Percentiles rank a stretch among this genome's conserved stretches.
Conservation (phyloP, 2,888 invertebrate genomes). For the Trichopoda pennipes region DNA sequence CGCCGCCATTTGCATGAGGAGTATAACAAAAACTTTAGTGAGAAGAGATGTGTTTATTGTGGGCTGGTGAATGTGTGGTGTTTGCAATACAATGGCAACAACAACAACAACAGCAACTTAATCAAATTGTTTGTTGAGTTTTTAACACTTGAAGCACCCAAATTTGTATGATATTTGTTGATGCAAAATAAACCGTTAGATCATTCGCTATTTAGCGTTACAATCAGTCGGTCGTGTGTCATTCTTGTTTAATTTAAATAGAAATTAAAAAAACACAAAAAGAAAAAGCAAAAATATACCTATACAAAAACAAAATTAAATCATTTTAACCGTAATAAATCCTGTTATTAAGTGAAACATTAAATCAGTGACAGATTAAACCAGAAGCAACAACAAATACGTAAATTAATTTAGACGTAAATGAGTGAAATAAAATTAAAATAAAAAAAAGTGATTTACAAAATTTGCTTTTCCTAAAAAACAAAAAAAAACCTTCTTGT, state of each 20-base stretch:
- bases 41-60: conserved; percentile 12
- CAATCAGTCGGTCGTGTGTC: conserved; percentile 62
- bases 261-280: conserved; percentile 3
- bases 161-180: conserved; percentile 59
- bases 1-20: conserved; percentile 57
- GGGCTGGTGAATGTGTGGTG: conserved; percentile 1
- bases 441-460: background rate
- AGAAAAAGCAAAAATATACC: no score
- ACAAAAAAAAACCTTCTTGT: background rate
- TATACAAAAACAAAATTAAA: conserved; percentile 16
- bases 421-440: conserved; percentile 13
- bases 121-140: conserved; percentile 33
- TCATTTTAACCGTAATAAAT: conserved; percentile 48
- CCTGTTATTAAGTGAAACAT: conserved; percentile 51
- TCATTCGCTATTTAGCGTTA: conserved; percentile 77
- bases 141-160: conserved; percentile 59
- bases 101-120: conserved; percentile 34
- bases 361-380: conserved; percentile 50
- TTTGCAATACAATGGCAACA: conserved; percentile 13
- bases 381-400: conserved; percentile 2
- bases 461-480: background rate
- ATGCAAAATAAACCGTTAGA: conserved; percentile 73
- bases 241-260: conserved; percentile 27
- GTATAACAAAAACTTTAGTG: conserved; percentile 8
- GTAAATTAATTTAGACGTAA: conserved; percentile 37